A percentile compares a stretch with the other conserved stretches of the same genome.
Evolutionary conservation across 2,888 invertebrate genomes (phyloP).

Genomic region (Amblyteles armatorius): DNA sequence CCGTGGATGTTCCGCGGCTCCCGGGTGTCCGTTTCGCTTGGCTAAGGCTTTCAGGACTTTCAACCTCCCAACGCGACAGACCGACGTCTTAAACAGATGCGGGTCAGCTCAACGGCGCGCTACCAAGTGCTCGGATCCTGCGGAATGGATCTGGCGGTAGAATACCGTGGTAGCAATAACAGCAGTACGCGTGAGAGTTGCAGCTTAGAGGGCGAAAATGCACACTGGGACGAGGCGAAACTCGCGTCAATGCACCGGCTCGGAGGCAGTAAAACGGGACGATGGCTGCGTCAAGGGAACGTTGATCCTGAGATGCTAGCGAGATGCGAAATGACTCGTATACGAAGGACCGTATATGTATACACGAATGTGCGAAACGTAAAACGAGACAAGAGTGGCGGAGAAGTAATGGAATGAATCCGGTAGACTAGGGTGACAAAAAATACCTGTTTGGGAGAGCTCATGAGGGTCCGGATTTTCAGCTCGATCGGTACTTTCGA

Average conservation of each 20-base stretch:
- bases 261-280: slow-evolving; percentile 71
- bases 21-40: background rate
- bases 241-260: slow-evolving; percentile 54
- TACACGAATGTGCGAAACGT: slow-evolving; percentile 32
- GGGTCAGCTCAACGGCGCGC: slow-evolving; percentile 71
- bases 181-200: slow-evolving; percentile 33
- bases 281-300: slow-evolving; percentile 67
- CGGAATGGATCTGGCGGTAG: slow-evolving; percentile 51
- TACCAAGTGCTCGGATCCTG: slow-evolving; percentile 68
- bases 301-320: slow-evolving; percentile 51
- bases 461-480: background rate
- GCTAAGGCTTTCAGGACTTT: background rate
- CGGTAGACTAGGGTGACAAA: background rate
- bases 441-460: background rate
- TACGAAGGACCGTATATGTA: slow-evolving; percentile 26
- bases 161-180: slow-evolving; percentile 58
- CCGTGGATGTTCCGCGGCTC: background rate
- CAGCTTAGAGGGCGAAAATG: slow-evolving; percentile 25
- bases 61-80: background rate
- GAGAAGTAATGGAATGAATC: background rate
- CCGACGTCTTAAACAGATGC: slow-evolving; percentile 69
- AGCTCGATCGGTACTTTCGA: background rate
- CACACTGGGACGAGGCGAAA: slow-evolving; percentile 25
- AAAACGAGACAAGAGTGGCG: background rate
- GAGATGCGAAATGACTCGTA: slow-evolving; percentile 57